Evolutionary conservation across 1,140 invertebrate species (phyloP).

Genomic region (Idris sp.): DNA sequence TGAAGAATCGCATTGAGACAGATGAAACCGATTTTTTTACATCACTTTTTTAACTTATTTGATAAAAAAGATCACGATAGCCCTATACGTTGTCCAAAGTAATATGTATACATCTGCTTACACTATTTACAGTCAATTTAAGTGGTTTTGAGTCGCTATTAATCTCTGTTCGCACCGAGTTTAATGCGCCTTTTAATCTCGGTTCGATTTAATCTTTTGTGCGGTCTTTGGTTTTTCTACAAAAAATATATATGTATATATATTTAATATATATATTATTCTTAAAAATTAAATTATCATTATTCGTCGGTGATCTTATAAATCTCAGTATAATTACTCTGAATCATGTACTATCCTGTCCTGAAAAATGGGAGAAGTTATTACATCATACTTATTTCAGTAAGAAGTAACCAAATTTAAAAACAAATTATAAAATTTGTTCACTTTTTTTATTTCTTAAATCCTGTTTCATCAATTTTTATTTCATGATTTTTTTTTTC

Average conservation of each 20-base stretch:
- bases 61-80: slow-evolving; percentile 59
- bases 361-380: slow-evolving; percentile 20
- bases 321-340: slow-evolving; percentile 56
- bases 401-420: too few relatives aligned
- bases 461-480: too few relatives aligned
- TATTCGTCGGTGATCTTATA: slow-evolving; percentile 56
- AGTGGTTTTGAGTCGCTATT: slow-evolving; percentile 55
- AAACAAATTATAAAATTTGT: too few relatives aligned
- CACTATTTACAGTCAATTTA: slow-evolving; percentile 60
- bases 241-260: slow-evolving; percentile 66
- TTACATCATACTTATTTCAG: too few relatives aligned
- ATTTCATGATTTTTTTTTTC: too few relatives aligned
- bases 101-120: slow-evolving; percentile 62
- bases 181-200: slow-evolving; percentile 53
- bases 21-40: slow-evolving; percentile 52
- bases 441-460: too few relatives aligned
- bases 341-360: slow-evolving; percentile 31
- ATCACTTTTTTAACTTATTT: slow-evolving; percentile 41
- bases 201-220: slow-evolving; percentile 58
- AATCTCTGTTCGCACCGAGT: slow-evolving; percentile 54
- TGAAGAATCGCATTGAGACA: slow-evolving; percentile 29
- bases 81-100: slow-evolving; percentile 58
- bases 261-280: slow-evolving; percentile 55
- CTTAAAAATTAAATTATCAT: slow-evolving; percentile 64
- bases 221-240: slow-evolving; percentile 70